These are phyloP conservation scores for Macrotis lagotis DNA, from an alignment of 2,113 vertebrate species.

Conservation along the genomic window DNA sequence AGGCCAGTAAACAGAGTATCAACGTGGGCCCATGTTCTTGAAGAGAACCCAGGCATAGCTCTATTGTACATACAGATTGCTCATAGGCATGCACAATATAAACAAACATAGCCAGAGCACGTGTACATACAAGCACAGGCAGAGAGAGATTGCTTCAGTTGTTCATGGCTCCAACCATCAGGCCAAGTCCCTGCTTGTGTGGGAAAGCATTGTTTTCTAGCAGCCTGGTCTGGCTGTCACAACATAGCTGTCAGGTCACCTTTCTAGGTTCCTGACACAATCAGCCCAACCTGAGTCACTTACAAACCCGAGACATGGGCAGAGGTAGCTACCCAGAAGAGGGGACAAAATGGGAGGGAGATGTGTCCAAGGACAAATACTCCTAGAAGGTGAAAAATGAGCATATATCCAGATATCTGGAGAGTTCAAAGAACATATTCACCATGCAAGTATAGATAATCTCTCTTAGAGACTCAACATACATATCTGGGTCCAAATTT, in stretches of 20 bases:
- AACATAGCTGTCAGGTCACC: background rate
- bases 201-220: background rate
- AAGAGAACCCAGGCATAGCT: background rate
- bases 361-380: background rate
- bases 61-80: background rate
- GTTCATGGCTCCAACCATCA: background rate
- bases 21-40: fast-evolving
- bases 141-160: background rate
- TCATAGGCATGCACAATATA: too few relatives aligned
- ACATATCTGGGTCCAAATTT: too few relatives aligned
- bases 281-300: background rate
- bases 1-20: fast-evolving
- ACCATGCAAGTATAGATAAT: background rate
- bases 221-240: background rate
- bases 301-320: background rate
- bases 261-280: background rate
- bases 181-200: background rate
- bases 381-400: background rate
- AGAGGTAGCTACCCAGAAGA: background rate
- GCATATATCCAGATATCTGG: background rate
- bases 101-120: background rate
- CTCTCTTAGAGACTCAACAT: background rate
- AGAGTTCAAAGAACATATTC: background rate
- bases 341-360: background rate
- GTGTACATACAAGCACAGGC: background rate